Conservation (phyloP, 2,888 invertebrate species). For the Sipunculus nudus region DNA sequence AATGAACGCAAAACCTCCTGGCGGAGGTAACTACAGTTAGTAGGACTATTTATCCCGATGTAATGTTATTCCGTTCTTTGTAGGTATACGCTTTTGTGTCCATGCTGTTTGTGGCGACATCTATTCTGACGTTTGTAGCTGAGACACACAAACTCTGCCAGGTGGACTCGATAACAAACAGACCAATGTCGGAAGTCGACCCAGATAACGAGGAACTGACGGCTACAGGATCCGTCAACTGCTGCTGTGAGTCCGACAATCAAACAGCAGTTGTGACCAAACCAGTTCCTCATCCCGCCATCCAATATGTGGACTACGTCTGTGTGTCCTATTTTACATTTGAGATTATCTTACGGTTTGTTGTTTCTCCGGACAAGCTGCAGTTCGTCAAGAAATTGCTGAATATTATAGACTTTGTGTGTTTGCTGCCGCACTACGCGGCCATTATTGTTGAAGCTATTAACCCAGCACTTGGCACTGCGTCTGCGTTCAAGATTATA, state of each 20-base stretch:
- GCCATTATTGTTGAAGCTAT: constrained; percentile 54
- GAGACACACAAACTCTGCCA: constrained; percentile 61
- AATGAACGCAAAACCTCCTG: too few relatives aligned
- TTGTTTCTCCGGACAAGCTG: constrained; percentile 44
- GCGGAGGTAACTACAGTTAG: too few relatives aligned
- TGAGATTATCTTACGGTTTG: constrained; percentile 51
- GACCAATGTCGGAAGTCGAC: constrained; percentile 12
- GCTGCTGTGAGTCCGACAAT: too few relatives aligned
- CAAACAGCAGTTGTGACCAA: too few relatives aligned
- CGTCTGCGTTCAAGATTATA: too few relatives aligned
- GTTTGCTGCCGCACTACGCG: constrained; percentile 58
- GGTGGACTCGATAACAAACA: constrained; percentile 30
- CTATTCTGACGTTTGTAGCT: constrained; percentile 60
- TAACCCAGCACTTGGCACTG: constrained; percentile 38
- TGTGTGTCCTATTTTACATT: constrained; percentile 54
- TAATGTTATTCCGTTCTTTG: constrained; percentile 9
- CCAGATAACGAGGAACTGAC: constrained; percentile 9
- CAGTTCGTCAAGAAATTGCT: constrained; percentile 52
- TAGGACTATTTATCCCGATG: too few relatives aligned
- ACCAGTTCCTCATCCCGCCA: constrained; percentile 48
- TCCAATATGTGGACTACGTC: constrained; percentile 54
- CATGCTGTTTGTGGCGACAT: constrained; percentile 61
- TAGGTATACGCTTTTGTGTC: constrained; percentile 60
- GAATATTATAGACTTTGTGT: constrained; percentile 61
- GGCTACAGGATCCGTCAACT: constrained; percentile 18